Evolutionary conservation across 2,888 invertebrate genomes (phyloP).

Genomic region (Gasteruption jaculator): DNA sequence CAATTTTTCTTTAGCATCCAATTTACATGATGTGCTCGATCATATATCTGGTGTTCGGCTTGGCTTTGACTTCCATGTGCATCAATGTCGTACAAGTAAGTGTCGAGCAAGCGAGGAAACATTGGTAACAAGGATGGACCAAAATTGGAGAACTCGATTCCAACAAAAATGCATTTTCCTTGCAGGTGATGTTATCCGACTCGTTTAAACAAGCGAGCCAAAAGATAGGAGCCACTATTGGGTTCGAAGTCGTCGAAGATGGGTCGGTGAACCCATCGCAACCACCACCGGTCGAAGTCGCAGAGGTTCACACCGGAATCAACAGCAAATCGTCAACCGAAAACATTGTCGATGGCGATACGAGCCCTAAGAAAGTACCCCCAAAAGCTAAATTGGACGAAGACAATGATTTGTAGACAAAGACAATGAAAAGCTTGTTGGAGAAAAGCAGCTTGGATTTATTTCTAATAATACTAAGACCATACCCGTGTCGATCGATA

Average conservation of each 20-base stretch:
- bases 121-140: background rate
- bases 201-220: slow-evolving; percentile 81
- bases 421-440: too few species aligned
- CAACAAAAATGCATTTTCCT: slow-evolving; percentile 6
- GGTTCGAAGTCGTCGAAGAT: slow-evolving; percentile 68
- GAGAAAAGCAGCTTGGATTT: too few species aligned
- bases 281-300: slow-evolving; percentile 43
- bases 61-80: slow-evolving; percentile 95
- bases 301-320: slow-evolving; percentile 39
- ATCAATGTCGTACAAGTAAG: slow-evolving; percentile 91
- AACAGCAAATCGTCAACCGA: slow-evolving; percentile 33
- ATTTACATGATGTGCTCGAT: slow-evolving; percentile 88
- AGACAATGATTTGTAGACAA: slow-evolving; percentile 39
- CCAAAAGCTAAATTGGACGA: slow-evolving; percentile 41
- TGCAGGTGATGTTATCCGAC: slow-evolving; percentile 61
- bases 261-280: slow-evolving; percentile 46
- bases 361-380: slow-evolving; percentile 30
- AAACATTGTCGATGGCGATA: too few species aligned
- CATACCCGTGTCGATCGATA: too few species aligned
- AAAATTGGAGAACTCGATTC: background rate
- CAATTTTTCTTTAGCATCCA: slow-evolving; percentile 62
- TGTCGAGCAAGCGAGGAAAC: slow-evolving; percentile 12
- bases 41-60: slow-evolving; percentile 87
- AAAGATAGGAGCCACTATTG: slow-evolving; percentile 81
- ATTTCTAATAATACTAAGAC: too few species aligned